Percentiles rank a stretch among this genome's conserved stretches.
phyloP scores from a whole-genome alignment of 2,888 invertebrate species.

The Drosophila mulleri region DNA sequence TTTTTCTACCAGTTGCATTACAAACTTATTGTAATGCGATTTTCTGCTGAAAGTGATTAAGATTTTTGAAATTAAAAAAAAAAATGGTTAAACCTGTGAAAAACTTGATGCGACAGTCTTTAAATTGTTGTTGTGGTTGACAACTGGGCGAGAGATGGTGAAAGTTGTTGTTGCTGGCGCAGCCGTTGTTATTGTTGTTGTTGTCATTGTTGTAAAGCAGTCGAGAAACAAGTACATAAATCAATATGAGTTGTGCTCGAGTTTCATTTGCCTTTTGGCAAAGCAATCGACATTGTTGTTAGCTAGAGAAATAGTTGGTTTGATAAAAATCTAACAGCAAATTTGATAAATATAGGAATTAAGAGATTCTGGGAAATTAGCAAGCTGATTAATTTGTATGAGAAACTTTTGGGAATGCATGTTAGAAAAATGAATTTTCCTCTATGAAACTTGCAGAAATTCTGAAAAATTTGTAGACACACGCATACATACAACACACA shows the following conservation, averaged over 20 bases:
- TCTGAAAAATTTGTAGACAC: background rate
- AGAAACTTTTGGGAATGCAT: background rate
- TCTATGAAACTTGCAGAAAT: background rate
- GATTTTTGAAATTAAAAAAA: conserved; percentile 1
- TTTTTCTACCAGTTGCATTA: conserved; percentile 30
- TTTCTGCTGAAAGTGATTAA: conserved; percentile 38
- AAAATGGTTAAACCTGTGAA: conserved; percentile 37
- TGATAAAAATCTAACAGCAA: background rate
- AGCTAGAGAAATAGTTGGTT: conserved; percentile 3
- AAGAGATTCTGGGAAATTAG: background rate
- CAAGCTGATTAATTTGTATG: background rate
- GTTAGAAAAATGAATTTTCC: background rate
- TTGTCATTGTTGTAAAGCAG: conserved; percentile 52
- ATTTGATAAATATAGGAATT: background rate
- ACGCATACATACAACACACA: background rate
- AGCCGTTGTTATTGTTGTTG: conserved; percentile 39
- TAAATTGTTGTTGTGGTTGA: conserved; percentile 31
- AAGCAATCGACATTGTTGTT: conserved; percentile 21
- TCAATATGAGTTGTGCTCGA: conserved; percentile 55
- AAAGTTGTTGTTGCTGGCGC: conserved; percentile 61
- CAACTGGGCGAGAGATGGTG: conserved; percentile 41
- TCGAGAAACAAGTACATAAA: conserved; percentile 60
- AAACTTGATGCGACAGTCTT: conserved; percentile 57
- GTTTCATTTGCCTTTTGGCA: conserved; percentile 16
- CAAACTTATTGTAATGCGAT: conserved; percentile 35